A percentile compares a stretch with the other conserved stretches of the same genome.
Evolutionary conservation across 2,888 invertebrate species (phyloP).

Genomic region (Mechanitis messenoides): DNA sequence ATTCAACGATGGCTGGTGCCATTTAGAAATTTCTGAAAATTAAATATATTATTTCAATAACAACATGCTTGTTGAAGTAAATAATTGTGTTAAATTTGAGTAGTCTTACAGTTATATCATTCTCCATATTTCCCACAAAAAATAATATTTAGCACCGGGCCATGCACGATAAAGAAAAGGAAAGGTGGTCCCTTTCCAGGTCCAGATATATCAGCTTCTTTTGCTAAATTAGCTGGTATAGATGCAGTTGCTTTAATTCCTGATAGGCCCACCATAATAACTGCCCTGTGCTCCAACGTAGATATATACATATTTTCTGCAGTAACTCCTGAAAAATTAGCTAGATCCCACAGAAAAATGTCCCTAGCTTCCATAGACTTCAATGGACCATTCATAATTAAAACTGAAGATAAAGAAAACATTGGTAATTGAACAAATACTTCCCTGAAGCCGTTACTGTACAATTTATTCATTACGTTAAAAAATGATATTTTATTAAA

Average conservation of each 20-base stretch:
- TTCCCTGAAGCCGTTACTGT: not conserved
- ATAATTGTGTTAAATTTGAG: not conserved
- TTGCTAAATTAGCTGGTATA: not conserved
- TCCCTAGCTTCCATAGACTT: conserved; percentile 1
- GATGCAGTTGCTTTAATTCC: not conserved
- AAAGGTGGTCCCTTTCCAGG: not conserved
- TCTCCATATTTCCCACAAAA: conserved; percentile 3
- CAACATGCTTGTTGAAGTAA: not conserved
- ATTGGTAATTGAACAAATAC: not conserved
- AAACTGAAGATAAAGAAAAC: not conserved
- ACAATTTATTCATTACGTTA: not conserved
- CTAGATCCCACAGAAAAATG: not conserved
- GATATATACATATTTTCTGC: conserved; percentile 1
- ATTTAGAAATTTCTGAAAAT: too few relatives aligned
- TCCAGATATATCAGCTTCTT: not conserved
- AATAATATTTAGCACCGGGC: not conserved
- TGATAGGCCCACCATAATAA: not conserved
- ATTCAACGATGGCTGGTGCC: too few relatives aligned
- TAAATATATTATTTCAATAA: too few relatives aligned
- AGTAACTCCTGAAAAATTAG: not conserved
- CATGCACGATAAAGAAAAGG: not conserved
- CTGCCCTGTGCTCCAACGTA: not conserved
- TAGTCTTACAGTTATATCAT: too few relatives aligned
- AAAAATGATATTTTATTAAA: not conserved
- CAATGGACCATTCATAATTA: not conserved